Evolutionary conservation across 1,140 invertebrate genomes (phyloP), one percentile per base, ranked within the genome.

Genomic region (Paracyclopina nana): DNA sequence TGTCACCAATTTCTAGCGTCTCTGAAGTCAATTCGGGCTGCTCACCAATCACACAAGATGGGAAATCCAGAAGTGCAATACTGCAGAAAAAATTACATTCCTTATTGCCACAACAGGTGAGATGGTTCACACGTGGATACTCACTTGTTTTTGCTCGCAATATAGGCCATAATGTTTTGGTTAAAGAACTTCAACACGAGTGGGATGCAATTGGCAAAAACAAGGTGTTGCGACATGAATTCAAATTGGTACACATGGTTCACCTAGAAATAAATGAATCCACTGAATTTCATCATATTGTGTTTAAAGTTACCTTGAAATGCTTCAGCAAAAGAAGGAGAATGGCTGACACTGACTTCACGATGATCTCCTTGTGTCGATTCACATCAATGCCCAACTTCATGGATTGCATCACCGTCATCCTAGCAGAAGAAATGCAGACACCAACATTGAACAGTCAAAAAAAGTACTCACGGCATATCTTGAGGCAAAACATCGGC

Each of bases 211-310:
- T 99, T 99, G 50, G 94, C 92, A 72, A 98, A 96, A 11, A 98
- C 91, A 46, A 98, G 70, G 69, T 98, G 92, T 65, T 98, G 92
- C 2, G 87, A 90, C 77, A 97, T 91, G 62, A 94, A 97, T 68
- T 99, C 95, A 71, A 97, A 99, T 67, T 97, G 87, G 66, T 97
- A 98, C 11, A 97, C 73, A 65, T 99, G 94, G 69, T 96, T 98
- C n/a, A 97, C 70, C 70, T 97, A 96, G 57, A 97, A 90, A 68
- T 97, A 91, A n/a, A n/a, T n/a, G n/a, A n/a, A n/a, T 65, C 98
- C 98, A 41, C 97, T 67, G 29, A 98, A 70, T 9, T 98, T 66
- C 43, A 98, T 64, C 38, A n/a, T n/a, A n/a, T n/a, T n/a, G n/a
- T n/a, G n/a, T n/a, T n/a, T n/a, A 6, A 6, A 42, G 8, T 22